Percentiles rank a stretch among this genome's conserved stretches.
phyloP scores from a whole-genome alignment of 2,797 vertebrate genomes.

The Sitta carolinensis region DNA sequence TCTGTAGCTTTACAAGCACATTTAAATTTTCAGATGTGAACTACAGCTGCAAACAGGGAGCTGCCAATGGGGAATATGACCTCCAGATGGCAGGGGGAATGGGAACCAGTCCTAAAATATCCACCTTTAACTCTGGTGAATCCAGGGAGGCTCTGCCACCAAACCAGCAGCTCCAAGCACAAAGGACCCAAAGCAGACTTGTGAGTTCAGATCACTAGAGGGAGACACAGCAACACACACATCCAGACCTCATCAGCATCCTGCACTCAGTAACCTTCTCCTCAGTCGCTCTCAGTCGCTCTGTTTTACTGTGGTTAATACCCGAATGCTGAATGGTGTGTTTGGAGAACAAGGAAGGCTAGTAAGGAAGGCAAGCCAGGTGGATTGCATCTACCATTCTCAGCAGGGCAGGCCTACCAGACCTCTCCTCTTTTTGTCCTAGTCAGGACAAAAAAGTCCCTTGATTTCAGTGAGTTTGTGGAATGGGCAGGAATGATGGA shows the following conservation, averaged over 20 bases:
- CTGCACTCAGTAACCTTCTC: background rate
- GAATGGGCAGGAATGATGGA: background rate
- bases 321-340: background rate
- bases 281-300: background rate
- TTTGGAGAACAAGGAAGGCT: background rate
- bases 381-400: background rate
- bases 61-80: background rate
- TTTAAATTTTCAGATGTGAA: background rate
- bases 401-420: background rate
- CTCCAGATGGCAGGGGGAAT: background rate
- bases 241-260: background rate
- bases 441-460: background rate
- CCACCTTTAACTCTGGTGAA: background rate
- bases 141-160: background rate
- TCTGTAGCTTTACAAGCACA: background rate
- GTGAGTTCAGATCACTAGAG: slow-evolving; percentile 20
- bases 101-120: background rate
- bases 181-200: background rate
- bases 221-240: slow-evolving; percentile 31
- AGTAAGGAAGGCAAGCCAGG: background rate
- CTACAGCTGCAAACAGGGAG: background rate
- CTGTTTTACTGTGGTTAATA: background rate
- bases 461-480: background rate
- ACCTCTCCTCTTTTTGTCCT: background rate
- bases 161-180: background rate